These are phyloP conservation scores for Pangasius sanitwongsei DNA, from an alignment of 2,797 vertebrate genomes.

Conservation along the genomic window DNA sequence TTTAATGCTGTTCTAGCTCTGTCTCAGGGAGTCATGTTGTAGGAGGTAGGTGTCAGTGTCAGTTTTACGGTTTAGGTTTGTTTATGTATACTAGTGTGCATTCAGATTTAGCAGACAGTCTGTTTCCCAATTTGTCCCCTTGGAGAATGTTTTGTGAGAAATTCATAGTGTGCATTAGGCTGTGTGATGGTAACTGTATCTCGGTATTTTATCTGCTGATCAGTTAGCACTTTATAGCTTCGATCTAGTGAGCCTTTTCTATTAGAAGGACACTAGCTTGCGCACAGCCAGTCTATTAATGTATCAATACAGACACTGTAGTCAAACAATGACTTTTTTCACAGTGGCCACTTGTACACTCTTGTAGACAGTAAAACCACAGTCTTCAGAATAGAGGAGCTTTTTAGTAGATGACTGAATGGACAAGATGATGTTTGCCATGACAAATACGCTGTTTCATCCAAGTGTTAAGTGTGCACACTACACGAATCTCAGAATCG, in stretches of 20 bases:
- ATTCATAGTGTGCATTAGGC: neutral
- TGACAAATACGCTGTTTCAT: neutral
- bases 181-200: neutral
- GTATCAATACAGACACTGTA: conserved; percentile 69
- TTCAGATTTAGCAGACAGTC: neutral
- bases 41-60: neutral
- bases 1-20: neutral
- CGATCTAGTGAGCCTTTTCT: neutral
- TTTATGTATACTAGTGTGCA: neutral
- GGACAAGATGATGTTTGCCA: neutral
- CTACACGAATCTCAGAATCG: too few relatives aligned
- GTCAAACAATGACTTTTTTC: conserved; percentile 57
- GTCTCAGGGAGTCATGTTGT: neutral
- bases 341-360: conserved; percentile 53
- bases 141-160: neutral
- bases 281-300: conserved; percentile 62
- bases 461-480: neutral
- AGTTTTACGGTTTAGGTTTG: neutral
- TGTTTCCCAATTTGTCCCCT: neutral
- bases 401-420: conserved; percentile 22
- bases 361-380: conserved; percentile 54
- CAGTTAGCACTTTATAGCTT: conserved; percentile 19
- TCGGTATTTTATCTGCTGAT: neutral
- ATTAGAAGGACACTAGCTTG: conserved; percentile 40
- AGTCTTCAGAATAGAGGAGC: conserved; percentile 42